Base-by-base conservation (phyloP, 1,140 invertebrate genomes). In the Myzus persicae region DNA sequence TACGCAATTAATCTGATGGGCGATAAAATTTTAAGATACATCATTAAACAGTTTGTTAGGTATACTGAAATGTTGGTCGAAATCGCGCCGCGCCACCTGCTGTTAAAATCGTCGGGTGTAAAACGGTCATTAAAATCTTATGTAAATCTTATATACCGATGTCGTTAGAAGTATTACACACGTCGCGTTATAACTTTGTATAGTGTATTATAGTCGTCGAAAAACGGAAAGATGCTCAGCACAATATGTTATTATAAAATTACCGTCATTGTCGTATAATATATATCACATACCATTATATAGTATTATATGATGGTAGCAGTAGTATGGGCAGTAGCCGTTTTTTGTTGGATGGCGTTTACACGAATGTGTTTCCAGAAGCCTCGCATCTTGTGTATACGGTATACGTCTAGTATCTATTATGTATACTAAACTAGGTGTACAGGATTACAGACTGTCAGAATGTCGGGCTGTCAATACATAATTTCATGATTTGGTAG, bases 1-100 rank as follows among this genome's bases (percentile, higher is more conserved):
- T 89, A 89, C 88, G 88, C 38, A 54, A 89, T 89, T 89, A 67
- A 90, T 90, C 89, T 59, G 89, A 42, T 67, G n/a, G 51, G 89
- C n/a, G 89, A 90, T 90, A 90, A 90, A 90, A 90, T 90, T 90
- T 90, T 90, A 90, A 90, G 89, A 42, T 59, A 31, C 51, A 54
- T 54, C 88, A 89, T 89, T 89, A 89, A 89, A 89, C 48, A 48
- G 48, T 89, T 51, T 54, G 5, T 36, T 82, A 82, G n/a, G 76
- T 76, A 84, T 82, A 42, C 38, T 84, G 82, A 46, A 87, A 87
- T 36, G 46, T 20, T 36, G 46, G 48, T 48, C 26, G 46, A 89
- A 38, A 89, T 20, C 9, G 22, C 24, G n/a, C 36, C 51, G 54
- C n/a, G 88, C 89, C 89, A 90, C 89, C 89, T 42, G 89, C 54